Base-by-base conservation (phyloP, 2,113 vertebrate species). In the Rhea pennata region DNA sequence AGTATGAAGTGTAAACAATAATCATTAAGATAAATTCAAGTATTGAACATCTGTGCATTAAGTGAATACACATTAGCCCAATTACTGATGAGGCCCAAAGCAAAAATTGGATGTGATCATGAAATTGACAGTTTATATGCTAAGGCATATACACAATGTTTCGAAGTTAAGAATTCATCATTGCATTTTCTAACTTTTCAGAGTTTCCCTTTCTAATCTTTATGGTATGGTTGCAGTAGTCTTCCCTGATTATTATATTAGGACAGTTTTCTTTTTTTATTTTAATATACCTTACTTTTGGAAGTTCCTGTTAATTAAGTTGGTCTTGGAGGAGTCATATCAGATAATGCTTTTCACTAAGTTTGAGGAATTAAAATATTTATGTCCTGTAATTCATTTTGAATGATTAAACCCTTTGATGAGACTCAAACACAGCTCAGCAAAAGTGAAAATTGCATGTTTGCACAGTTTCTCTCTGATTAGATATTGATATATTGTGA, bases 11-110 rank as follows among this genome's bases (percentile, higher is more conserved):
- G 19, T 10, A 87, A 75, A 54, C 2, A 67, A n/a, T 16, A 87
- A 74, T 46, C 19, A 21, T 27, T 61, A 5, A 84, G 24, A 61
- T 29, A 58, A 77, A 69, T 48, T 42, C 20, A 72, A 0, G 2
- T 29, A 40, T 11, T 33, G 44, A 36, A 33, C 33, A 24, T 3
- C 1, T 64, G 1, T 5, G 85, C 7, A 29, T 71, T 67, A n/a
- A 33, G 4, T 53, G 12, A 40, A 3, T 51, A 70, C 1, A 2
- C 59, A n/a, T 36, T 83, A 80, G 11, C 9, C 8, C 15, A 84
- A n/a, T 36, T n/a, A 62, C 1, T 2, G 6, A 4, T 9, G 6
- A 80, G 42, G 16, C 3, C 23, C 2, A 4, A 88, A 73, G 4
- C 44, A 31, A 64, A 64, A 69, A 48, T 12, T 48, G 8, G 8